Conservation (phyloP, 2,113 vertebrate genomes). For the Ailurus styani region DNA sequence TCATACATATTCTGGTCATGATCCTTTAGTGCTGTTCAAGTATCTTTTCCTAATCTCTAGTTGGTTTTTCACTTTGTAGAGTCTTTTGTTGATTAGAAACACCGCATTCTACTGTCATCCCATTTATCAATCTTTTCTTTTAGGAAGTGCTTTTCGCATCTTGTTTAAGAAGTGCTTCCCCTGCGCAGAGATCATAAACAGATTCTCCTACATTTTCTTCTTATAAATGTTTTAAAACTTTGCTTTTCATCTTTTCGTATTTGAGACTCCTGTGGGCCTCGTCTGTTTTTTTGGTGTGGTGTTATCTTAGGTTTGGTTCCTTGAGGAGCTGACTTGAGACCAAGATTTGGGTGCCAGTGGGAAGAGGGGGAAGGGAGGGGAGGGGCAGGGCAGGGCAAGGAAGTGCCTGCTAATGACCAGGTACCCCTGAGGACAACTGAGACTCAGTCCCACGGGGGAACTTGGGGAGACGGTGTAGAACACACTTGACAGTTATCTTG, state of each 20-base stretch:
- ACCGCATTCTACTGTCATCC: fast-evolving
- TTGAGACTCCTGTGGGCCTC: too few relatives aligned
- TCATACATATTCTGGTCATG: not conserved
- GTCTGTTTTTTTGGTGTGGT: not conserved
- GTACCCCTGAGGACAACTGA: not conserved
- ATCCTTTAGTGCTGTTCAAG: not conserved
- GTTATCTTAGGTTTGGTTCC: not conserved
- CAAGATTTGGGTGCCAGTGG: not conserved
- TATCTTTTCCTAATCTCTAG: not conserved
- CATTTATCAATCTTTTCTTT: not conserved
- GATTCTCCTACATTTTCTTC: not conserved
- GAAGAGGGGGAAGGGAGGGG: not conserved
- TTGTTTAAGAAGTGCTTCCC: not conserved
- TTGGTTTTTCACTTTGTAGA: not conserved
- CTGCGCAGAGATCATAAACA: too few relatives aligned
- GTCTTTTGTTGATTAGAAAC: not conserved
- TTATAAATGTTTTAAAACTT: not conserved
- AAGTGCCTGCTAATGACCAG: not conserved
- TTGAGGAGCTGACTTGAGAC: not conserved
- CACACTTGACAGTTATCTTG: fast-evolving
- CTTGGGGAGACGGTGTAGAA: not conserved
- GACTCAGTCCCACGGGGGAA: not conserved
- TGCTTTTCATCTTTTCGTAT: not conserved
- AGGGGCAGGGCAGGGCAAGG: not conserved
- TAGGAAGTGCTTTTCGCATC: not conserved